These are phyloP conservation scores for Drosophila navojoa DNA, from an alignment of 1,140 invertebrate species.

Conservation along the genomic window DNA sequence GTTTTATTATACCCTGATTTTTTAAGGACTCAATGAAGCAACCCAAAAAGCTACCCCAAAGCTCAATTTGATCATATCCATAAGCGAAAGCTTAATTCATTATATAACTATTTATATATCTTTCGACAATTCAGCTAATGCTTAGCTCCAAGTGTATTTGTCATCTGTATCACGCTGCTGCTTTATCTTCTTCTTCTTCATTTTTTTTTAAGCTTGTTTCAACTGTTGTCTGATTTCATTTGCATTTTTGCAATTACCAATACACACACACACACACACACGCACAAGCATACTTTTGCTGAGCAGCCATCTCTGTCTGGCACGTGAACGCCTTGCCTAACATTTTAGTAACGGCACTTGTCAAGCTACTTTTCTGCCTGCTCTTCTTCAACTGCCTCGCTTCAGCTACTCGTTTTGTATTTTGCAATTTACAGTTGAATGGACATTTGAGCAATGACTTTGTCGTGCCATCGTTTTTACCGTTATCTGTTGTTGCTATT, in stretches of 20 bases:
- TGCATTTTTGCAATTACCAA: conserved; percentile 52
- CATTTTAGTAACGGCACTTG: conserved; percentile 10
- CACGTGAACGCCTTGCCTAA: not conserved
- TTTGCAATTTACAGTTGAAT: conserved; percentile 52
- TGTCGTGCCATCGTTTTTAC: conserved; percentile 14
- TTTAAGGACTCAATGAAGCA: no score
- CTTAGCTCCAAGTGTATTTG: not conserved
- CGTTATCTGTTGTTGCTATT: conserved; percentile 15
- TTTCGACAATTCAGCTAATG: no score
- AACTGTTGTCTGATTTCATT: conserved; percentile 39
- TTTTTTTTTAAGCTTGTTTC: conserved; percentile 18
- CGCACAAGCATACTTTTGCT: not conserved
- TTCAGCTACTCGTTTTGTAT: conserved; percentile 37
- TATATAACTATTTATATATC: no score
- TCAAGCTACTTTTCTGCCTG: conserved; percentile 2
- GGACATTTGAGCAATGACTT: conserved; percentile 50
- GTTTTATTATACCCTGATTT: no score
- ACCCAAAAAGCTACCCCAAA: no score
- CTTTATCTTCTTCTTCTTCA: conserved; percentile 18
- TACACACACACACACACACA: conserved; percentile 21
- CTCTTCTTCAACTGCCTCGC: not conserved
- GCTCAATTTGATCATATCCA: no score
- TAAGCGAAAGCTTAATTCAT: no score
- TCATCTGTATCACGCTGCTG: not conserved
- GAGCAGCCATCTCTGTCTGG: not conserved